Evolutionary conservation across 2,797 vertebrate genomes (phyloP).

Genomic region (Coregonus suidteri): DNA sequence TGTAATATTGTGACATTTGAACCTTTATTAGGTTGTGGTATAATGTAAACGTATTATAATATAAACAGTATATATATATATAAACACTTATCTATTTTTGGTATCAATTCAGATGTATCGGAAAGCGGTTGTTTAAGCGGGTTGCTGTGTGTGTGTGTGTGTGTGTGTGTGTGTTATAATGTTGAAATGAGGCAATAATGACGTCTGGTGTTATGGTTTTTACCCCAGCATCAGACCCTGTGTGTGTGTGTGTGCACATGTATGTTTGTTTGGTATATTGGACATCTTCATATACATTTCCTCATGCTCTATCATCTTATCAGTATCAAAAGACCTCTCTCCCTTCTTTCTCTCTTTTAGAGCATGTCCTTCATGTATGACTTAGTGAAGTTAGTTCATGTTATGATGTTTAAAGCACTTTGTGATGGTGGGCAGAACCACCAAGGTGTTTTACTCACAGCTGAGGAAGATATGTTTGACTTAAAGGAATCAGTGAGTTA

Average conservation of each 20-base stretch:
- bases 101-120: conserved; percentile 68
- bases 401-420: conserved; percentile 44
- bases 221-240: conserved; percentile 71
- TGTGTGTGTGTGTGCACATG: conserved; percentile 41
- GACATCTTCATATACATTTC: conserved; percentile 43
- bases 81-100: conserved; percentile 79
- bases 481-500: conserved; percentile 48
- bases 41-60: conserved; percentile 72
- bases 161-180: conserved; percentile 60
- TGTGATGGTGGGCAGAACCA: conserved; percentile 1
- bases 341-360: conserved; percentile 50
- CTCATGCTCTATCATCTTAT: neutral
- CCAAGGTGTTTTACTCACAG: conserved; percentile 21
- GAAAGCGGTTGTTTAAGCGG: conserved; percentile 55
- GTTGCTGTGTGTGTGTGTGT: conserved; percentile 66
- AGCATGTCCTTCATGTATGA: conserved; percentile 38
- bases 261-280: neutral
- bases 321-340: neutral
- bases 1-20: conserved; percentile 77
- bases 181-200: conserved; percentile 76
- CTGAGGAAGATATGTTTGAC: conserved; percentile 42
- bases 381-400: conserved; percentile 9
- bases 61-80: conserved; percentile 71
- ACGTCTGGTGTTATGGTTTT: conserved; percentile 57
- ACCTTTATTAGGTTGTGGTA: conserved; percentile 78